Base-by-base conservation (phyloP, 2,113 vertebrate genomes). In the Nyctereutes procyonoides region DNA sequence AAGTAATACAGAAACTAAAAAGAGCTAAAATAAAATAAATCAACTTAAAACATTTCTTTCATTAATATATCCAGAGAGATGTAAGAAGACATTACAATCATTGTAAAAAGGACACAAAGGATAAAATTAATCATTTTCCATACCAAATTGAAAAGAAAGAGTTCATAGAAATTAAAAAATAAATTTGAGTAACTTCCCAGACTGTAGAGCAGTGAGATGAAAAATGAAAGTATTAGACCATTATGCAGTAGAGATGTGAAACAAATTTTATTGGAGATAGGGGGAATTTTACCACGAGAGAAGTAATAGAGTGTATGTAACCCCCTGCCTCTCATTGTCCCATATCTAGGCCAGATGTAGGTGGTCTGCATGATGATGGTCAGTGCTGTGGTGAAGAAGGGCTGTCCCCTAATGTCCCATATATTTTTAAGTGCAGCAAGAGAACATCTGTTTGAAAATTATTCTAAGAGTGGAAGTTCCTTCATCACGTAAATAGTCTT, bases 221-320 rank as follows among this genome's bases (percentile, higher is more conserved):
- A 55, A 87, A 88, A 35, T 48, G 38, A 74, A 86, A 43, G 24
- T 26, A 20, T 7, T 24, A 32, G 28, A 48, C 22, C 14, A 13
- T 15, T 2, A 4, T 19, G 24, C 35, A 19, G 15, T 12, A n/a
- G 28, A 55, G 38, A 19, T 8, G 1, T 43, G 16, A 38, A 38
- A 13, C 4, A 4, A 24, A 56, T 32, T 84, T 60, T n/a, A 11
- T 7, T 43, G 30, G 7, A 1, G 2, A 2, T 7, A 6, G 38
- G 60, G 8, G 3, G 7, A 4, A 7, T 12, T n/a, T 43, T 38
- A 20, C 58, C 8, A 5, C 0, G 2, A 43, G 32, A n/a, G 60
- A 30, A 26, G 16, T 1, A 30, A 14, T 1, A 22, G 4, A 48
- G 19, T 0, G 28, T 1, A 5, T 1, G 5, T 28, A 17, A 2